phyloP scores from a whole-genome alignment of 2,888 invertebrate species.

The Hirtodrosophila cameraria region DNA sequence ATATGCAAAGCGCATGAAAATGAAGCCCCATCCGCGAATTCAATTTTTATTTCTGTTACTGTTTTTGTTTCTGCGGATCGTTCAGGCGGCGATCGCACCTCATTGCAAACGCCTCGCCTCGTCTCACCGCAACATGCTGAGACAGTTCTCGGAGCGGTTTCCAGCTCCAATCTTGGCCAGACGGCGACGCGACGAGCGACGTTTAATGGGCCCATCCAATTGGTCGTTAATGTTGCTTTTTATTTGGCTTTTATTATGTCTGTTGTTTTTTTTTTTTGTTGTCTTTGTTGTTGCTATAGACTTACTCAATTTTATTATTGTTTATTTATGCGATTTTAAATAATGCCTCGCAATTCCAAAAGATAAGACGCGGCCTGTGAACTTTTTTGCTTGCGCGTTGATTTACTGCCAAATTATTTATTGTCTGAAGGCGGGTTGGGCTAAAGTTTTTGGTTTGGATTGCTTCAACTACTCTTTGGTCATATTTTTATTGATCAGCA shows the following conservation, averaged over 20 bases:
- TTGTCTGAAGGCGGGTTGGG: slow-evolving; percentile 39
- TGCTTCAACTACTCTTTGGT: slow-evolving; percentile 41
- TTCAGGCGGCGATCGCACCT: slow-evolving; percentile 50
- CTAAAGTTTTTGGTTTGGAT: slow-evolving; percentile 7
- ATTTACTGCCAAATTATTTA: slow-evolving; percentile 75
- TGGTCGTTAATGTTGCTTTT: slow-evolving; percentile 82
- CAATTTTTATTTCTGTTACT: slow-evolving; percentile 28
- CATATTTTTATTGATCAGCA: slow-evolving; percentile 40
- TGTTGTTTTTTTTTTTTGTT: slow-evolving; percentile 38
- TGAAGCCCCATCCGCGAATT: slow-evolving; percentile 49
- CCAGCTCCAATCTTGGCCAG: slow-evolving; percentile 26
- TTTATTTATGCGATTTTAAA: slow-evolving; percentile 81
- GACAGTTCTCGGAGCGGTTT: slow-evolving; percentile 18
- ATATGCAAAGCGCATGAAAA: slow-evolving; percentile 71
- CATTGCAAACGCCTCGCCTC: slow-evolving; percentile 35
- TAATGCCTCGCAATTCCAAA: slow-evolving; percentile 71
- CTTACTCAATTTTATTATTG: slow-evolving; percentile 77
- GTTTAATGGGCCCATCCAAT: slow-evolving; percentile 82
- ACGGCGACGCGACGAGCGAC: slow-evolving; percentile 43
- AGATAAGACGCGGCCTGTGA: slow-evolving; percentile 67
- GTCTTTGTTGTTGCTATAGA: slow-evolving; percentile 39
- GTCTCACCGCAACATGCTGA: too few relatives aligned
- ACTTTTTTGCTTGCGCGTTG: slow-evolving; percentile 49
- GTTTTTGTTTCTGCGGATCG: slow-evolving; percentile 23
- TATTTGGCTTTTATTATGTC: slow-evolving; percentile 74